Conservation (phyloP, 2,888 invertebrate species). For the Eilema sororculum region DNA sequence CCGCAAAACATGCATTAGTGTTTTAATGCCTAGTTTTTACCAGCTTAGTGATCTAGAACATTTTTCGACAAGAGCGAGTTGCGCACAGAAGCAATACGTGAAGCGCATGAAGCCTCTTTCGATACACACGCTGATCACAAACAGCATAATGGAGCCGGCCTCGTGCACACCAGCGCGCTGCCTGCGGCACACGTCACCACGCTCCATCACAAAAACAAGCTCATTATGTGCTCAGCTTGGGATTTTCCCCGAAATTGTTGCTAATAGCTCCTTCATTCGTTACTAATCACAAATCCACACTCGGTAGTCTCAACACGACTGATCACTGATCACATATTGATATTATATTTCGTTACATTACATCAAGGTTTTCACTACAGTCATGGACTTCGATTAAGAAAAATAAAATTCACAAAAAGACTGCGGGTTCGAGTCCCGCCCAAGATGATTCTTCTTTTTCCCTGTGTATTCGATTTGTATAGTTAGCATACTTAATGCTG, state of each 20-base stretch:
- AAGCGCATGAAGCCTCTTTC: neutral
- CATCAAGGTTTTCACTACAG: neutral
- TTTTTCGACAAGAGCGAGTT: neutral
- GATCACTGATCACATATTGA: neutral
- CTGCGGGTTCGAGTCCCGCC: too few species aligned
- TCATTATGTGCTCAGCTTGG: slow-evolving; percentile 17
- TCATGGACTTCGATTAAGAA: neutral
- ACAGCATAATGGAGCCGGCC: neutral
- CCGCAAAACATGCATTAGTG: neutral
- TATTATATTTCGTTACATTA: neutral
- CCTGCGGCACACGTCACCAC: neutral
- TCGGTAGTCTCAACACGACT: neutral
- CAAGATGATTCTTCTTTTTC: too few species aligned
- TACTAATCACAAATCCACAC: slow-evolving; percentile 16
- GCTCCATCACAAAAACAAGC: slow-evolving; percentile 16
- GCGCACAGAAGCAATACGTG: neutral
- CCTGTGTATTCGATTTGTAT: too few species aligned
- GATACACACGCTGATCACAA: neutral
- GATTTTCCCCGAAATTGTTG: slow-evolving; percentile 23
- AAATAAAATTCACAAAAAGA: neutral
- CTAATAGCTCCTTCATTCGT: slow-evolving; percentile 21
- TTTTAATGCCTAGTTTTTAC: neutral
- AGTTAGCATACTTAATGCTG: too few species aligned
- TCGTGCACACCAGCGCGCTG: neutral
- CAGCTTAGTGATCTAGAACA: neutral